Evolutionary conservation across 2,888 invertebrate species (phyloP), one percentile per base, ranked within the genome.

Genomic region (Seira musarum): DNA sequence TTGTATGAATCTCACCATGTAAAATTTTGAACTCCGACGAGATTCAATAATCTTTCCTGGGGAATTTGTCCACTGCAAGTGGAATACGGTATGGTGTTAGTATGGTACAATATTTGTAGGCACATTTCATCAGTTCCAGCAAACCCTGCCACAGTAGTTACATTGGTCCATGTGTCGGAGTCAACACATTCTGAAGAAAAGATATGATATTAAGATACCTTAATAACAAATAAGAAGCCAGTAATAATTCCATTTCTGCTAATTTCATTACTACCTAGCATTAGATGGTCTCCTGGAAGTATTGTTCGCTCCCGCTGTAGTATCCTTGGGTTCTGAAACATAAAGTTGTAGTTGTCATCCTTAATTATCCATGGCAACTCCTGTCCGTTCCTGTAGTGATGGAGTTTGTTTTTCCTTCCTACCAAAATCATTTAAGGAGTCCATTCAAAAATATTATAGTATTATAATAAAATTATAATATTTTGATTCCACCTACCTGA

Each of bases 101-200:
- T 71, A n/a, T 63, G 46, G 49, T 71, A 71, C 1, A 71, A 8
- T 15, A 24, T 22, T 1, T 22, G 22, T 8, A 71, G 63, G 17
- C 80, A 80, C 80, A 80, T 80, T 61, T 80, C 69, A 24, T 80
- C 60, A 19, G 30, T 21, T n/a, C 68, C 64, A 22, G 64, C 60
- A 35, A 80, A 65, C 1, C 80, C 80, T 30, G 66, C 63, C 15
- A 73, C 8, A 10, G 73, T 69, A 0, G 73, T 68, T 2, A 73
- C 53, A 24, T 74, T 64, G 6, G 68, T 73, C 24, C 57, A 53
- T 22, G 68, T 57, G 13, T 73, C 73, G 49, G 67, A 61, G 21
- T 80, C 72, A 0, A 21, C 40, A 22, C 80, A 80, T 3, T 64
- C 80, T 73, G 17, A 6, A 60, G n/a, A 49, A 70, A 61, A 1